Evolutionary conservation across 2,113 vertebrate species (phyloP), one percentile per base, ranked within the genome.

Genomic region (Pachypanchax playfairii): DNA sequence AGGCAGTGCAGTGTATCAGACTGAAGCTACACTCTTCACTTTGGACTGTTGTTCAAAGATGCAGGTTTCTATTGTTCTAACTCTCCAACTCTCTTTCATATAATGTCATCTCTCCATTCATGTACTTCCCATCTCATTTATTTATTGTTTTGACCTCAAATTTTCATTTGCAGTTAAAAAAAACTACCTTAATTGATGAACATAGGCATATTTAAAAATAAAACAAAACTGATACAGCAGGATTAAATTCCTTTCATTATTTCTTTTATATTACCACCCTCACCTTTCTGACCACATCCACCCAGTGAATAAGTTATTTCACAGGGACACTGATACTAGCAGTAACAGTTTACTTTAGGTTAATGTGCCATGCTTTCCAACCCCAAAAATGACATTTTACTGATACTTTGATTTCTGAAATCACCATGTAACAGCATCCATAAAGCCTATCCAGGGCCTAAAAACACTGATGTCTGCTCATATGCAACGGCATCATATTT

Each of bases 111-210:
- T 89, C 88, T 92, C 88, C 77, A 86, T 83, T 89, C 80, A 85
- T 72, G 36, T 54, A 61, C 71, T 87, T 88, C 87, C 73, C 85
- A 76, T 73, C 88, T 87, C 58, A 89, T 88, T 89, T 79, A 91
- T 90, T 85, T 88, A 89, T 89, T 75, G 87, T 56, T 86, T 89
- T 85, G 86, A 90, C 85, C 79, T 85, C 70, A 65, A 50, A 65
- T 70, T 81, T 71, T 80, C 43, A 53, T 79, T 85, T 81, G 72
- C 63, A 87, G 28, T 86, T 87, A 18, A 85, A 89, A 85, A 86
- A 90, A 90, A 89, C 62, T 79, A 80, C 82, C 63, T 87, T 55
- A 86, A 76, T 82, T 79, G 73, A 89, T 88, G 83, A 87, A 82
- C 78, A 82, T 70, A 79, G 57, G 85, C 64, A 87, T 80, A 65